Evolutionary conservation across 2,797 vertebrate genomes (phyloP).

Genomic region (Ceryle rudis): DNA sequence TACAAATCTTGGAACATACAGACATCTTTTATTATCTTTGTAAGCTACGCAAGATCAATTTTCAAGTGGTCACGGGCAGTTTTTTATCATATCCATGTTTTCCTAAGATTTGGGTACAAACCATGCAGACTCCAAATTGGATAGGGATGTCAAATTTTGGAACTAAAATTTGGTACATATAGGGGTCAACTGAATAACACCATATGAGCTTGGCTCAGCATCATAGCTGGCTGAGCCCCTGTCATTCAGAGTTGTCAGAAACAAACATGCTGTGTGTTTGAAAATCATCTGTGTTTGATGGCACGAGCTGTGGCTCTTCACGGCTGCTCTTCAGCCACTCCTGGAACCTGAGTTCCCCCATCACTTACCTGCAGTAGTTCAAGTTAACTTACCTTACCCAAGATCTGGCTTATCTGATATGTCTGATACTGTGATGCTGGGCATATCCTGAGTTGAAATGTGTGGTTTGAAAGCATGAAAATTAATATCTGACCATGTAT

Average conservation of each 20-base stretch:
- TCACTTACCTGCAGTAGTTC: background rate
- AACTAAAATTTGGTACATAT: background rate
- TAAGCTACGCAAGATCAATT: background rate
- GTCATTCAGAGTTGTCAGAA: background rate
- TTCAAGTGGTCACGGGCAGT: background rate
- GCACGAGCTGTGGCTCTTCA: background rate
- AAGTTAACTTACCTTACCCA: background rate
- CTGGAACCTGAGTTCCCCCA: background rate
- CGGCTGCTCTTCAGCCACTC: background rate
- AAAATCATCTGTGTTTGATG: background rate
- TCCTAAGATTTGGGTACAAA: background rate
- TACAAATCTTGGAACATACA: background rate
- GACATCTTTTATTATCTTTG: background rate
- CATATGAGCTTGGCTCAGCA: background rate
- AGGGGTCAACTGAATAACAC: background rate
- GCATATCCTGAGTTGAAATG: background rate
- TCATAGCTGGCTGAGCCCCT: background rate
- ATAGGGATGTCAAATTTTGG: background rate
- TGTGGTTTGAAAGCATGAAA: background rate
- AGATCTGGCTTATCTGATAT: background rate
- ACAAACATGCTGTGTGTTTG: background rate
- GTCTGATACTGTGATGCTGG: background rate
- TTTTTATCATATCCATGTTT: background rate
- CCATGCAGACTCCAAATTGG: background rate
- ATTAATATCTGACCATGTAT: background rate